phyloP scores from a whole-genome alignment of 2,113 vertebrate genomes.

The Pycnonotus jocosus region DNA sequence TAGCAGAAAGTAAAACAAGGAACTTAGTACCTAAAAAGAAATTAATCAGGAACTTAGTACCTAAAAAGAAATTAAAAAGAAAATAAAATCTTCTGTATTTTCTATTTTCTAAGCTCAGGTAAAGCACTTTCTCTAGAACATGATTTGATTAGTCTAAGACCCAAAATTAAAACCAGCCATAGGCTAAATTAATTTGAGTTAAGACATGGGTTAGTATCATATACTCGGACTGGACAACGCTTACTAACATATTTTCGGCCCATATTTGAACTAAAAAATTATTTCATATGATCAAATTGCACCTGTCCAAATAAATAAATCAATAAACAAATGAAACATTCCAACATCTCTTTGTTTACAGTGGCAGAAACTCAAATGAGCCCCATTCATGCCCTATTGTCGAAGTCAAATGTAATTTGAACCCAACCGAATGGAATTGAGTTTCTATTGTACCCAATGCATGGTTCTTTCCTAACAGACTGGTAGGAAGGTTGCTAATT shows the following conservation, averaged over 20 bases:
- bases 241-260: not conserved
- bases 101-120: not conserved
- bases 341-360: conserved; percentile 59
- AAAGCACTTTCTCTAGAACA: not conserved
- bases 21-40: not conserved
- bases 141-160: not conserved
- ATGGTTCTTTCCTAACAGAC: conserved; percentile 45
- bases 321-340: conserved; percentile 64
- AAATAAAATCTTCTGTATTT: not conserved
- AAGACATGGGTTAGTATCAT: not conserved
- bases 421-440: conserved; percentile 21
- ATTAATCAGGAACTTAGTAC: not conserved
- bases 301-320: conserved; percentile 69
- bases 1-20: not conserved
- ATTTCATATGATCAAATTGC: conserved; percentile 19
- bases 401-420: conserved; percentile 47
- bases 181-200: not conserved
- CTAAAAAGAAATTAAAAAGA: not conserved
- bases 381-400: conserved; percentile 45
- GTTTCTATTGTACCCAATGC: conserved; percentile 42
- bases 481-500: conserved; percentile 64
- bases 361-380: conserved; percentile 65
- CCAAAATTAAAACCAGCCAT: not conserved
- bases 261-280: not conserved
- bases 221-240: not conserved